These are phyloP conservation scores for Lasioglossum villosulum DNA, from an alignment of 2,888 invertebrate species.

Conservation along the genomic window DNA sequence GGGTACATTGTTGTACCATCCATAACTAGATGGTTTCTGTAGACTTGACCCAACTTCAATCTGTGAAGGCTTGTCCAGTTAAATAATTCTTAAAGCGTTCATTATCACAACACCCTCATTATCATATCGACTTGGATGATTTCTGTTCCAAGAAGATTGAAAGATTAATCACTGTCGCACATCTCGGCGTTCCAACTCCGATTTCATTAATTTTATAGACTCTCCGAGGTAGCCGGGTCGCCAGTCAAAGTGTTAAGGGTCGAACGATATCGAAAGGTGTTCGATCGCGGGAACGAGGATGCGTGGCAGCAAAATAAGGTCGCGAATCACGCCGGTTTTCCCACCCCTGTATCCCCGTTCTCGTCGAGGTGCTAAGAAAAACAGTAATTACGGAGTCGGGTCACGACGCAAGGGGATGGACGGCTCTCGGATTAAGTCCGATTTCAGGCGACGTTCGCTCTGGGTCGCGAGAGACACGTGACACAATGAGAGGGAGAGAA, in stretches of 20 bases:
- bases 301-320: slow-evolving; percentile 1
- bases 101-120: rapidly evolving
- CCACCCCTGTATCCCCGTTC: not conserved
- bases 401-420: slow-evolving; percentile 9
- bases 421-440: slow-evolving; percentile 12
- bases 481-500: not conserved
- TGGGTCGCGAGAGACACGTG: not conserved
- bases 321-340: not conserved
- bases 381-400: slow-evolving; percentile 11
- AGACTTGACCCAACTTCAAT: too few species aligned
- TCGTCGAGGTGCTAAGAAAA: not conserved
- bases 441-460: not conserved
- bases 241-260: not conserved
- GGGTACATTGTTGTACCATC: too few species aligned
- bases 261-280: not conserved
- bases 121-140: too few species aligned
- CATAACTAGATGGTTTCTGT: too few species aligned
- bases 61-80: too few species aligned
- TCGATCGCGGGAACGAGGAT: slow-evolving; percentile 2
- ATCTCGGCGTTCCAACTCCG: not conserved
- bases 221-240: not conserved
- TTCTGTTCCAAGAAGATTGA: not conserved
- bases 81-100: not conserved
- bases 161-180: not conserved
- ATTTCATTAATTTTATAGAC: not conserved